Evolutionary conservation across 2,888 invertebrate genomes (phyloP), one percentile per base, ranked within the genome.

Genomic region (Drosophila parthenogenetica): DNA sequence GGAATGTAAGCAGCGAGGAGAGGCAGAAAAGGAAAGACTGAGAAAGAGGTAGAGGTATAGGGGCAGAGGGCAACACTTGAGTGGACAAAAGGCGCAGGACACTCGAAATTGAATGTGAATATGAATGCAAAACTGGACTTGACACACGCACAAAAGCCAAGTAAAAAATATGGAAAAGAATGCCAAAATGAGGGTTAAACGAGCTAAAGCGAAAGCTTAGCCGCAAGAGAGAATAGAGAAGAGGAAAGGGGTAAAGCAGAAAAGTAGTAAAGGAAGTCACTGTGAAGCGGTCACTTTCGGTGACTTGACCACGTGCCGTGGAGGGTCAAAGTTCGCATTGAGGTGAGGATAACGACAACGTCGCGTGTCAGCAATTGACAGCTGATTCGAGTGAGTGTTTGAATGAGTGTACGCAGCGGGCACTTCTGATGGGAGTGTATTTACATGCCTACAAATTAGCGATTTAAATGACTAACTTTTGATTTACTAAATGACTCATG

Each of bases 111-210:
- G 46, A 50, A 29, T 46, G 50, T 2, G 53, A 76, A 59, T 46
- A 25, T 49, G 48, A 48, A 54, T 46, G 39, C 43, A 37, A 42
- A 73, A 61, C 89, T 83, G 83, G 76, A 83, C 88, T 85, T 83
- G 83, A 83, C 89, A 87, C 72, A 89, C 88, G 86, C 83, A 83
- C 86, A 87, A 85, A 85, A 14, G 45, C 61, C 16, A 16, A 45
- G 29, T 19, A 13, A 57, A 40, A 42, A 29, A 29, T 16, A 57
- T 35, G 22, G 39, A 29, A 29, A 50, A 50, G 45, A 39, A 37
- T 25, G 40, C 14, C 17, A 29, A 29, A 42, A 29, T 19, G 43
- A 57, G 39, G 32, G 43, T 29, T 45, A n/a, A 53, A 14, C 11
- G 19, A 29, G 40, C 16, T 17, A 14, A 48, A 13, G 48, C 5